Conservation (phyloP, 2,888 invertebrate genomes). For the Agonopterix arenella region DNA sequence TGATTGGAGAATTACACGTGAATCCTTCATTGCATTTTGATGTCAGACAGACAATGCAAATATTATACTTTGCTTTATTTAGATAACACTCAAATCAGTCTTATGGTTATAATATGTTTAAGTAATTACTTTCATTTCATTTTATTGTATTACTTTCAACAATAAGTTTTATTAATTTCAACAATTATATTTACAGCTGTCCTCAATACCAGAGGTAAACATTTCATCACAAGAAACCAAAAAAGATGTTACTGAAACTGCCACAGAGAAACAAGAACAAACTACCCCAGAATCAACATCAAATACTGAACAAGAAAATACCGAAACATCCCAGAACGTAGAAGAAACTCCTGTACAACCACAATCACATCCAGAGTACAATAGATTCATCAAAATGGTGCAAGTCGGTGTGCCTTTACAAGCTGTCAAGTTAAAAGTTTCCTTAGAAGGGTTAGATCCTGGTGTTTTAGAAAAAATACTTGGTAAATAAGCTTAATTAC, state of each 20-base stretch:
- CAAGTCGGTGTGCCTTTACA: constrained; percentile 90
- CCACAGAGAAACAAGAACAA: constrained; percentile 5
- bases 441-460: constrained; percentile 88
- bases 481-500: constrained; percentile 24
- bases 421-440: constrained; percentile 90
- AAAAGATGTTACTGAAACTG: constrained; percentile 1
- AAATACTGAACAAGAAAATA: constrained; percentile 5
- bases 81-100: too few species aligned
- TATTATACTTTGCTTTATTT: too few species aligned
- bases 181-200: constrained; percentile 45
- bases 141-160: too few species aligned
- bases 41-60: too few species aligned
- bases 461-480: constrained; percentile 77
- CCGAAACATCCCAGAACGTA: constrained; percentile 1
- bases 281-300: constrained; percentile 4
- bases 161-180: neutral
- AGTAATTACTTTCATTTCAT: too few species aligned
- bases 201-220: constrained; percentile 70
- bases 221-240: constrained; percentile 2
- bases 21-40: too few species aligned
- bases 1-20: too few species aligned
- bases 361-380: constrained; percentile 78
- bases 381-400: constrained; percentile 91
- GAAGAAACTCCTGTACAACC: constrained; percentile 41
- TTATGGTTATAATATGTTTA: too few species aligned